A percentile compares a stretch with the other conserved stretches of the same genome.
phyloP scores from a whole-genome alignment of 2,113 vertebrate genomes.

The Lathamus discolor region DNA sequence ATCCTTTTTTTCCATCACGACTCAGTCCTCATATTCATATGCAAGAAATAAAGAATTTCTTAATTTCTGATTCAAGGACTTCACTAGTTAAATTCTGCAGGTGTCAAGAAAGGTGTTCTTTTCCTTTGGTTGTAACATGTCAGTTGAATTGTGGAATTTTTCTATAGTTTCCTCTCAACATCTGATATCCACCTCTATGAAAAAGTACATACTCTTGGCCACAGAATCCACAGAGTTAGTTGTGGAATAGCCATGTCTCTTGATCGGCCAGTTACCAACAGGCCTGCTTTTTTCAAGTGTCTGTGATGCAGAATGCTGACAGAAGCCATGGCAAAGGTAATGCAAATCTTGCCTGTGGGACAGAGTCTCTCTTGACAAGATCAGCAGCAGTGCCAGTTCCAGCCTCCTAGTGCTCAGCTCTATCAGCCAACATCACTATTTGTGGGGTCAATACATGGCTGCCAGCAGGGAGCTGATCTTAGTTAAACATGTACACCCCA shows the following conservation, averaged over 20 bases:
- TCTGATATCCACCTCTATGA: background rate
- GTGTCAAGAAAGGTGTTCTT: background rate
- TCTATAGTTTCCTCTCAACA: background rate
- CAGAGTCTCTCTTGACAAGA: background rate
- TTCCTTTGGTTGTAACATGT: background rate
- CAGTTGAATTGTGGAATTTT: background rate
- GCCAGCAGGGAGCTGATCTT: background rate
- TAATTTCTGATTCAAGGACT: background rate
- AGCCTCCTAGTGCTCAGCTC: background rate
- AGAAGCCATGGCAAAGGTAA: background rate
- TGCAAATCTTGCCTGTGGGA: background rate
- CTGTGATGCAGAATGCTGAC: background rate
- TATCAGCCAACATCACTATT: background rate
- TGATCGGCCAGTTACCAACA: background rate
- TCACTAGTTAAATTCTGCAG: background rate
- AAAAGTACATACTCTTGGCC: background rate
- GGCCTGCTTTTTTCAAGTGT: background rate
- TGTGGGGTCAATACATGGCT: background rate
- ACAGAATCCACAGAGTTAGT: background rate
- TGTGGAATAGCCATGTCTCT: background rate
- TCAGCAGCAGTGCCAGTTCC: background rate
- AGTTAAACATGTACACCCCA: fast-evolving
- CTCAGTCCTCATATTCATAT: background rate
- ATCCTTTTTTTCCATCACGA: background rate
- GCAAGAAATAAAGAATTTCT: background rate